Percentiles rank a stretch among this genome's conserved stretches.
Evolutionary conservation across 1,140 invertebrate genomes (phyloP).

Genomic region (Aethina tumida): DNA sequence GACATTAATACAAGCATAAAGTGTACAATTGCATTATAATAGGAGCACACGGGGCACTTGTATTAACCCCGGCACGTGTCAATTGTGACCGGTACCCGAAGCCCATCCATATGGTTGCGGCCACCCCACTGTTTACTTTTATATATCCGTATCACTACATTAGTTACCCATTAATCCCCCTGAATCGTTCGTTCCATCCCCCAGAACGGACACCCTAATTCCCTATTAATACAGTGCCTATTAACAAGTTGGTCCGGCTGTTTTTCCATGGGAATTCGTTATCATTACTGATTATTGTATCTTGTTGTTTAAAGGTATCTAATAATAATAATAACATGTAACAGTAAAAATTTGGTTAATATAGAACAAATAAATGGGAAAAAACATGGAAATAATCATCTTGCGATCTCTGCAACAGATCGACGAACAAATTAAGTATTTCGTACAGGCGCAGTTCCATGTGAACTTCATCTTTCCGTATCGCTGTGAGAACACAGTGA

Average conservation of each 20-base stretch:
- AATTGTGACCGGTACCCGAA: constrained; percentile 11
- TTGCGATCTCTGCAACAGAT: too few relatives aligned
- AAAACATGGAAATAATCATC: too few relatives aligned
- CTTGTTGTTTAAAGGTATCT: too few relatives aligned
- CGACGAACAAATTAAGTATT: too few relatives aligned
- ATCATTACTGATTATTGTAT: too few relatives aligned
- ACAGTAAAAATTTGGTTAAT: too few relatives aligned
- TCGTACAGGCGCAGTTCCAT: too few relatives aligned
- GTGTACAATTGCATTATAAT: constrained; percentile 21
- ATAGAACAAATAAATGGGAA: too few relatives aligned
- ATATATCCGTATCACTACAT: constrained; percentile 22
- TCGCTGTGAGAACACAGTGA: too few relatives aligned
- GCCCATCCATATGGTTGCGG: constrained; percentile 15
- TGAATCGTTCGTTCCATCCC: constrained; percentile 8
- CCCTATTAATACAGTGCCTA: constrained; percentile 12
- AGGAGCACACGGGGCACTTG: constrained; percentile 14
- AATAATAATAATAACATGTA: too few relatives aligned
- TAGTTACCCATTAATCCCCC: constrained; percentile 23
- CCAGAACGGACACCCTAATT: constrained; percentile 9
- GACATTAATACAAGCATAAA: constrained; percentile 19
- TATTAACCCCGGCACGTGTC: constrained; percentile 18
- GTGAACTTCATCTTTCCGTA: too few relatives aligned
- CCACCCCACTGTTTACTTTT: constrained; percentile 25
- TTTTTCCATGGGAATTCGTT: too few relatives aligned
- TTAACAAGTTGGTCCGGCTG: constrained; percentile 8